phyloP scores from a whole-genome alignment of 1,140 invertebrate species.

The Penaeus vannamei region DNA sequence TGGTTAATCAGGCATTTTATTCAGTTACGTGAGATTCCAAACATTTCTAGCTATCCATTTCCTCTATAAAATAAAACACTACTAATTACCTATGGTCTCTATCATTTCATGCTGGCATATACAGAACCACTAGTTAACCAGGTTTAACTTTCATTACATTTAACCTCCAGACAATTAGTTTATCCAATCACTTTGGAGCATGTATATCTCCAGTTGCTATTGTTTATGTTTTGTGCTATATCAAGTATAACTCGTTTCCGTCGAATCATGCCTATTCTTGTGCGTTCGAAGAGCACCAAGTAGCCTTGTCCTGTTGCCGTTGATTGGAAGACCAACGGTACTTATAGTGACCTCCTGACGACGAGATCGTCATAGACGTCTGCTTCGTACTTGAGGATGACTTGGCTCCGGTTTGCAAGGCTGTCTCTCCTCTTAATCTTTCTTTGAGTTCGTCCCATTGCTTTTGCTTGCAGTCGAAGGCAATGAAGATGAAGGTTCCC shows the following conservation, averaged over 20 bases:
- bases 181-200: too few relatives aligned
- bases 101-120: too few relatives aligned
- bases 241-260: background rate
- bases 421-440: conserved; percentile 35
- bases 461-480: conserved; percentile 81
- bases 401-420: background rate
- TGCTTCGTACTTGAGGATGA: background rate
- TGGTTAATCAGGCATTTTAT: too few relatives aligned
- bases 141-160: too few relatives aligned
- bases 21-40: too few relatives aligned
- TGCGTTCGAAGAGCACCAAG: background rate
- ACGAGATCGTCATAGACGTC: background rate
- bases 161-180: too few relatives aligned
- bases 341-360: background rate
- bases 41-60: too few relatives aligned
- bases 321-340: conserved; percentile 40
- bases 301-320: background rate
- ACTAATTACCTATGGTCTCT: too few relatives aligned
- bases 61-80: too few relatives aligned
- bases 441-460: conserved; percentile 76
- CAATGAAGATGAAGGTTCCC: conserved; percentile 80
- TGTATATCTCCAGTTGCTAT: too few relatives aligned
- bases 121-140: too few relatives aligned
- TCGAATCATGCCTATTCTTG: background rate
- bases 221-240: too few relatives aligned